phyloP scores from a whole-genome alignment of 92 coral and sea anemone species.

The Epizoanthus scotinus region DNA sequence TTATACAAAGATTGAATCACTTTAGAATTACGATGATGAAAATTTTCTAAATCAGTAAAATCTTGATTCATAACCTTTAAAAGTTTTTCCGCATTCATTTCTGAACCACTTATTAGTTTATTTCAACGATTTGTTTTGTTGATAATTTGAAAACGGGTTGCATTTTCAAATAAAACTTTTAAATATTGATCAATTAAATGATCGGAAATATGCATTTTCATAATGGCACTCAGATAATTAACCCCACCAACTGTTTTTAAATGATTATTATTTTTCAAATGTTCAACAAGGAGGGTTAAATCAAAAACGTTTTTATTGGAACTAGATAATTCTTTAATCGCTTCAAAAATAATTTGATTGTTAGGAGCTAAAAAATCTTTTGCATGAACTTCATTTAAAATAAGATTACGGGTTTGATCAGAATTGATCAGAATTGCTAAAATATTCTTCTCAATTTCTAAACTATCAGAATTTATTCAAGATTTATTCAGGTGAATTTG shows the following conservation, averaged over 20 bases:
- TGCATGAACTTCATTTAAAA: neutral
- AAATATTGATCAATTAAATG: neutral
- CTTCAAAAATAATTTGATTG: neutral
- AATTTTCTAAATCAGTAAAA: neutral
- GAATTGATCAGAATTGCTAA: neutral
- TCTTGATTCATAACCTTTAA: neutral
- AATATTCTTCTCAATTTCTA: neutral
- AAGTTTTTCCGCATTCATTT: no score
- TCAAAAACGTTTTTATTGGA: neutral
- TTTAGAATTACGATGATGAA: neutral
- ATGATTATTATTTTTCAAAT: neutral
- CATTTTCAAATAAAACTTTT: neutral
- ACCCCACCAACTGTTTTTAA: neutral
- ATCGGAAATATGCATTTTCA: neutral
- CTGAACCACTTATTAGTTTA: no score
- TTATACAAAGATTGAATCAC: no score
- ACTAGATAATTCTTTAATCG: neutral
- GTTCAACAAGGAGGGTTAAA: neutral
- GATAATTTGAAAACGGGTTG: neutral
- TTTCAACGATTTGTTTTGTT: neutral
- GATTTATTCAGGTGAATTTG: no score
- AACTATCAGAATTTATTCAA: no score
- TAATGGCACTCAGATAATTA: neutral
- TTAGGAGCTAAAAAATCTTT: neutral
- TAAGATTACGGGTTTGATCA: neutral